Conservation (phyloP, 1,140 invertebrate species). For the Brachionus sp. region DNA sequence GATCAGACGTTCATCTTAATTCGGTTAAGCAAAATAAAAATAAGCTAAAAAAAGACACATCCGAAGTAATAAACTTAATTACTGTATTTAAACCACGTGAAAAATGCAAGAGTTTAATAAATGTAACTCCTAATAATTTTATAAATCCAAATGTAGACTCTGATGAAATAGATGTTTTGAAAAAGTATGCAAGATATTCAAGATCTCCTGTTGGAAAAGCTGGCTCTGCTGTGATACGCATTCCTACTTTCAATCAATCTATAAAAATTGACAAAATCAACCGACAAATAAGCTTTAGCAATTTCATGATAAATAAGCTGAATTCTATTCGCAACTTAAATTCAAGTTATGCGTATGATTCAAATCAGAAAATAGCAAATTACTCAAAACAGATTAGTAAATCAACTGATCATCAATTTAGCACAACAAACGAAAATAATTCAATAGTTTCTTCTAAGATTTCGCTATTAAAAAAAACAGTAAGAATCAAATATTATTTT, state of each 20-base stretch:
- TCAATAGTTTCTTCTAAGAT: not conserved
- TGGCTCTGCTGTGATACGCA: not conserved
- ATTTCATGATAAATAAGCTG: constrained; percentile 3
- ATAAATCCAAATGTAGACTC: not conserved
- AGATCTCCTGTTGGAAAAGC: constrained; percentile 5
- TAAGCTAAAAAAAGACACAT: not conserved
- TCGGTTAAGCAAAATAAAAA: not conserved
- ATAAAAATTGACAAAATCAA: not conserved
- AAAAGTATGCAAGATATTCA: constrained; percentile 11
- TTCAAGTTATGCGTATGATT: constrained; percentile 6
- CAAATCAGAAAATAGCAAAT: not conserved
- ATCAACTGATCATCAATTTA: not conserved
- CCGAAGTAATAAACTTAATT: not conserved
- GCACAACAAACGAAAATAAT: not conserved
- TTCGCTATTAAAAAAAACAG: not conserved
- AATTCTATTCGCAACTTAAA: not conserved
- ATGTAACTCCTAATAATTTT: not conserved
- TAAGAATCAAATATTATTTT: not conserved
- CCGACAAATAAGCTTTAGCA: not conserved
- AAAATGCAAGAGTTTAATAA: not conserved
- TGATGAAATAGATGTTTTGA: not conserved
- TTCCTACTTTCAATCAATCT: constrained; percentile 16
- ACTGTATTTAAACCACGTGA: not conserved
- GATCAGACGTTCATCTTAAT: not conserved
- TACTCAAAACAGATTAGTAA: not conserved